Conservation (phyloP, 2,888 invertebrate genomes). For the Liposcelis brunnea region DNA sequence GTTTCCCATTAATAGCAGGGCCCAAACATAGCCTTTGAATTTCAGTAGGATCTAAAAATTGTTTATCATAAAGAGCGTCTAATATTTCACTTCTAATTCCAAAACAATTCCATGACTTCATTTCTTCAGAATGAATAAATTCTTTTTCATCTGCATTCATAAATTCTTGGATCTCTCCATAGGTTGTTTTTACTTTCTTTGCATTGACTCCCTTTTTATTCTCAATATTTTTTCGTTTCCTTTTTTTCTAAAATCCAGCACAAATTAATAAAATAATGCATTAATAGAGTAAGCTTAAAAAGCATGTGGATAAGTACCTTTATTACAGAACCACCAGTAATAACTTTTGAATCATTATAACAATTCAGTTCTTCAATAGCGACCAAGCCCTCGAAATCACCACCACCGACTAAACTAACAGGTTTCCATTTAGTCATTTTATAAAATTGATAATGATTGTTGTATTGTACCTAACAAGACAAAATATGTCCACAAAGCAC, state of each 20-base stretch:
- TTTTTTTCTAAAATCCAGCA: constrained; percentile 19
- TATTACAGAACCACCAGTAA: constrained; percentile 28
- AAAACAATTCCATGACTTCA: constrained; percentile 45
- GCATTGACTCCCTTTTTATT: constrained; percentile 13
- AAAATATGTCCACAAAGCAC: too few relatives aligned
- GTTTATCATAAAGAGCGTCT: constrained; percentile 50
- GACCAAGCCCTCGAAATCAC: constrained; percentile 46
- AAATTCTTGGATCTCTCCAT: constrained; percentile 10
- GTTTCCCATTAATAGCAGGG: constrained; percentile 65
- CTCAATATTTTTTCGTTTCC: constrained; percentile 22
- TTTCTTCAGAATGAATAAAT: constrained; percentile 27
- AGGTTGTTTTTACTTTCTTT: constrained; percentile 12
- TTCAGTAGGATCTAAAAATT: constrained; percentile 9
- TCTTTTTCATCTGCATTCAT: constrained; percentile 18
- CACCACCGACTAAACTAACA: constrained; percentile 40
- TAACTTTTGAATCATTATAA: constrained; percentile 33
- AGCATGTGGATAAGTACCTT: constrained; percentile 6
- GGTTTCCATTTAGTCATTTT: constrained; percentile 36
- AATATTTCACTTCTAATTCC: constrained; percentile 37
- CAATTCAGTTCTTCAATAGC: constrained; percentile 62
- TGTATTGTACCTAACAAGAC: too few relatives aligned
- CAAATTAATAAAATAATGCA: constrained; percentile 3
- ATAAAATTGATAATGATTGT: too few relatives aligned
- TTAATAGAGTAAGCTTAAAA: neutral
- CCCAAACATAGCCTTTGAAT: constrained; percentile 46